Conservation (phyloP, 1,140 invertebrate species). For the Phymastichus coffea region DNA sequence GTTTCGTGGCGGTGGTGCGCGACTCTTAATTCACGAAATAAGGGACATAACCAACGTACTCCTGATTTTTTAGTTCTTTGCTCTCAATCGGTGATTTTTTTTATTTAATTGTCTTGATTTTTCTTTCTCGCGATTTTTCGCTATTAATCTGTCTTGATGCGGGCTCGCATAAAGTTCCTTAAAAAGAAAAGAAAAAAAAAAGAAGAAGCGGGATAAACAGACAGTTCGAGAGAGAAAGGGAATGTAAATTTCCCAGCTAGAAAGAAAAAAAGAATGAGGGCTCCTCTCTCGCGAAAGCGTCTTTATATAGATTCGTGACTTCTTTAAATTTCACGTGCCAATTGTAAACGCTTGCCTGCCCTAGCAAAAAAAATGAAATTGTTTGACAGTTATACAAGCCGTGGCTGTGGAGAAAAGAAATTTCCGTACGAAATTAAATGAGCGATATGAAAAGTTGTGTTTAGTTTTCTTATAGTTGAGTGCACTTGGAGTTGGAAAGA, state of each 20-base stretch:
- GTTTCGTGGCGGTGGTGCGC: conserved; percentile 28
- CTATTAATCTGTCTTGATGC: no score
- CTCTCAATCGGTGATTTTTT: no score
- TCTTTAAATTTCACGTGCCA: conserved; percentile 58
- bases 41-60: conserved; percentile 18
- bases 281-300: conserved; percentile 44
- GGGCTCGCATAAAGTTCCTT: no score
- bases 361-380: conserved; percentile 30
- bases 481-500: no score
- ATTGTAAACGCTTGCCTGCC: conserved; percentile 55
- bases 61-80: no score
- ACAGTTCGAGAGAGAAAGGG: conserved; percentile 51
- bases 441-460: conserved; percentile 23
- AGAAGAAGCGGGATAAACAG: conserved; percentile 58
- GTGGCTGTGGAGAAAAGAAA: not conserved
- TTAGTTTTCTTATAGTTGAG: no score
- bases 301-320: conserved; percentile 46
- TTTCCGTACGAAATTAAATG: not conserved
- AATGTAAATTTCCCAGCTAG: conserved; percentile 59
- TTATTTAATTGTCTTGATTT: no score
- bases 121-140: no score
- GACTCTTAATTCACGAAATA: conserved; percentile 10
- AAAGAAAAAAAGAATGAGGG: conserved; percentile 57
- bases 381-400: not conserved
- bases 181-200: no score